These are phyloP conservation scores for Cephonodes hylas DNA, from an alignment of 2,888 invertebrate genomes.

Conservation along the genomic window DNA sequence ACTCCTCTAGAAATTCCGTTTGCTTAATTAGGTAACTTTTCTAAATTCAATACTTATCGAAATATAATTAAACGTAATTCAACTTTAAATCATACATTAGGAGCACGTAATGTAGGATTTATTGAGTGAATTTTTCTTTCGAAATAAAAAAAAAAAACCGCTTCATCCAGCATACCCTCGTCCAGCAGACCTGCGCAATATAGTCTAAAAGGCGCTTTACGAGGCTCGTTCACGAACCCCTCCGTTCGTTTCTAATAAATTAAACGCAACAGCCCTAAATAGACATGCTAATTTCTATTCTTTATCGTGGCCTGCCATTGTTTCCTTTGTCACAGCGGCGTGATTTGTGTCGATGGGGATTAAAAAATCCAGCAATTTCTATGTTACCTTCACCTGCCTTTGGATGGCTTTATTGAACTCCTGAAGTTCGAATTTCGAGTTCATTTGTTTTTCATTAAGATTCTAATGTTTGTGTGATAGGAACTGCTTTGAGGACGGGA, in stretches of 20 bases:
- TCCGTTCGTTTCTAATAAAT: conserved; percentile 48
- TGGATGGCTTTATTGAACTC: background rate
- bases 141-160: background rate
- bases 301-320: conserved; percentile 34
- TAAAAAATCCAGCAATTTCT: background rate
- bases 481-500: no score
- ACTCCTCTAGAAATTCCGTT: no score
- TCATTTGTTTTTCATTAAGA: background rate
- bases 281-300: conserved; percentile 55
- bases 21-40: no score
- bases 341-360: conserved; percentile 19
- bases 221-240: conserved; percentile 24
- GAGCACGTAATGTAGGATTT: no score
- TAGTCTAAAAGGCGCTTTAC: conserved; percentile 42
- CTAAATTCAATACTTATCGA: no score
- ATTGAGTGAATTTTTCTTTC: no score
- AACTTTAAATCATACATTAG: no score
- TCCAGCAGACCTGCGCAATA: conserved; percentile 23
- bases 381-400: background rate
- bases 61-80: no score
- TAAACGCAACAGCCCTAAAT: conserved; percentile 51
- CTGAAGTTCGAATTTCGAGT: background rate
- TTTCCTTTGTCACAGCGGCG: conserved; percentile 21
- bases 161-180: background rate
- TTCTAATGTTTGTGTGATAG: no score